phyloP scores from a whole-genome alignment of 1,140 invertebrate species.

The Drosophila quadrilineata region DNA sequence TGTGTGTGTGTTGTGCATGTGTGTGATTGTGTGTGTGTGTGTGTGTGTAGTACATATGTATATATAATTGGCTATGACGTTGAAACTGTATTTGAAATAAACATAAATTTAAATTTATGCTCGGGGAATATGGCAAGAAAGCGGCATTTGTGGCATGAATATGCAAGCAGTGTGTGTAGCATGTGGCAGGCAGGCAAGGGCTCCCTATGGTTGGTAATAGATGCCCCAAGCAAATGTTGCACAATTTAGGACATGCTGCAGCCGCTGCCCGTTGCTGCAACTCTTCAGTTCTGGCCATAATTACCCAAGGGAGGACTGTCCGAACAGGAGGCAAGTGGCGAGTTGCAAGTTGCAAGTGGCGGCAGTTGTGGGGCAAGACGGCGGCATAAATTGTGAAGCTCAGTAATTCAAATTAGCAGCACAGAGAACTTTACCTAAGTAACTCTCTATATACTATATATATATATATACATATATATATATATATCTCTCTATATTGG shows the following conservation, averaged over 20 bases:
- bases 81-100: slow-evolving; percentile 37
- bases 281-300: slow-evolving; percentile 51
- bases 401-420: slow-evolving; percentile 72
- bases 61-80: slow-evolving; percentile 21
- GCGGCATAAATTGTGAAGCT: slow-evolving; percentile 31
- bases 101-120: slow-evolving; percentile 65
- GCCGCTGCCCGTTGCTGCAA: slow-evolving; percentile 42
- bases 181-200: slow-evolving; percentile 27
- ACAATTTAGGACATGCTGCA: slow-evolving; percentile 67
- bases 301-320: slow-evolving; percentile 48
- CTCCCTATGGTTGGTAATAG: slow-evolving; percentile 26
- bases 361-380: not conserved
- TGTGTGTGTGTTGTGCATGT: not conserved
- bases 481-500: slow-evolving; percentile 1
- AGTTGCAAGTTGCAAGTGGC: too few relatives aligned
- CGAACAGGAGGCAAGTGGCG: too few relatives aligned
- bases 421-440: slow-evolving; percentile 23
- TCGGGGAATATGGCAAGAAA: slow-evolving; percentile 4
- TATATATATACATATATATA: not conserved
- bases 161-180: slow-evolving; percentile 45
- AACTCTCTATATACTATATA: slow-evolving; percentile 1
- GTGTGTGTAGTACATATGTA: slow-evolving; percentile 1
- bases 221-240: slow-evolving; percentile 66
- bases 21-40: not conserved
- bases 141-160: slow-evolving; percentile 44